These are phyloP conservation scores for Hypocryptadius cinnamomeus DNA, from an alignment of 2,113 vertebrate genomes.

Conservation along the genomic window DNA sequence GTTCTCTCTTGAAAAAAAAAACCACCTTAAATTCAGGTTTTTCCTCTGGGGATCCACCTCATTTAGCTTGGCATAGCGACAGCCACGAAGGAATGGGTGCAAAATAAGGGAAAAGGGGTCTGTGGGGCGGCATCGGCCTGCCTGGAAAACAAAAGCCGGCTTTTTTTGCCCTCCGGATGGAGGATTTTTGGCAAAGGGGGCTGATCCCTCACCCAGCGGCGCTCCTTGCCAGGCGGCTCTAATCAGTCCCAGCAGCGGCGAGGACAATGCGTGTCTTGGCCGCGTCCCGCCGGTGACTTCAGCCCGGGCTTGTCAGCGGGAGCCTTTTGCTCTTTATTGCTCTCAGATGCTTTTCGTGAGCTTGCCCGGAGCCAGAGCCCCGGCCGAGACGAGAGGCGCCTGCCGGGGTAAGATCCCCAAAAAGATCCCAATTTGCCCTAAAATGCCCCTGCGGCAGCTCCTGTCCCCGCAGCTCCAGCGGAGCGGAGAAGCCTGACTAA, in stretches of 20 bases:
- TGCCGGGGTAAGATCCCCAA: neutral
- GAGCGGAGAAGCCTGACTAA: neutral
- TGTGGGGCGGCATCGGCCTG: neutral
- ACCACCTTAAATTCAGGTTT: neutral
- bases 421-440: neutral
- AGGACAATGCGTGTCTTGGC: slow-evolving; percentile 55
- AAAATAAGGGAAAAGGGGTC: neutral
- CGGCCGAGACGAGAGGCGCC: slow-evolving; percentile 23
- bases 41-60: neutral
- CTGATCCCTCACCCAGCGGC: slow-evolving; percentile 41
- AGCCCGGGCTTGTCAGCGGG: slow-evolving; percentile 37
- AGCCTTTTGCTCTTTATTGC: slow-evolving; percentile 47
- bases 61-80: accelerated
- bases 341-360: slow-evolving; percentile 38
- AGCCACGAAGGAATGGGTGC: neutral
- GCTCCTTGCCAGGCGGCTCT: slow-evolving; percentile 21
- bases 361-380: neutral
- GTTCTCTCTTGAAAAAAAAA: neutral
- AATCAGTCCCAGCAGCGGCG: slow-evolving; percentile 46
- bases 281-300: slow-evolving; percentile 33
- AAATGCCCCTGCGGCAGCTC: neutral
- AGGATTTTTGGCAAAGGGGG: slow-evolving; percentile 24
- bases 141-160: neutral
- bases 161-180: neutral
- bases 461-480: accelerated